Conservation (phyloP, 2,113 vertebrate species). For the Clupea harengus region DNA sequence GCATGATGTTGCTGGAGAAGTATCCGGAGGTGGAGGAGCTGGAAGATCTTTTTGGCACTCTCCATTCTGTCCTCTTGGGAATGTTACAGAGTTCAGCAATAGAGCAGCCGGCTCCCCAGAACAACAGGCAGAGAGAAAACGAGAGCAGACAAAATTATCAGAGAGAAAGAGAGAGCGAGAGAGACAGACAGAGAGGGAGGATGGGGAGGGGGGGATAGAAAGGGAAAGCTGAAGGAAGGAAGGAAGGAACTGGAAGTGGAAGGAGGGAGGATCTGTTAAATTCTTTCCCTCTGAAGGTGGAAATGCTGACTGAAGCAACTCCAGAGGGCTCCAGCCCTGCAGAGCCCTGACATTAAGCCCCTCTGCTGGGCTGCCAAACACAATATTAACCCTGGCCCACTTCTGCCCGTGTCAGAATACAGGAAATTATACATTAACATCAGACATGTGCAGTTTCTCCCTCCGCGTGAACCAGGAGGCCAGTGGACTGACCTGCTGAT, state of each 20-base stretch:
- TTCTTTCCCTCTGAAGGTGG: neutral
- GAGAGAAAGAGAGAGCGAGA: neutral
- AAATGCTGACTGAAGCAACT: neutral
- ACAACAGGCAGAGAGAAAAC: neutral
- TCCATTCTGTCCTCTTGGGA: neutral
- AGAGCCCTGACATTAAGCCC: neutral
- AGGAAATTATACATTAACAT: conserved; percentile 12
- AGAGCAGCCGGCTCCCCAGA: neutral
- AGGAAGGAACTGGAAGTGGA: neutral
- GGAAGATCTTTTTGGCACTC: neutral
- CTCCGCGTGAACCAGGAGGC: neutral
- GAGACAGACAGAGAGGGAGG: neutral
- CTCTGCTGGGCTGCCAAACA: neutral
- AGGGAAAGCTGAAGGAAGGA: neutral
- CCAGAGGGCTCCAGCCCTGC: neutral
- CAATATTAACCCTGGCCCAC: neutral
- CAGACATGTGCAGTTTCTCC: neutral
- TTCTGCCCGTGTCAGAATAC: neutral
- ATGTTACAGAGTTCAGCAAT: neutral
- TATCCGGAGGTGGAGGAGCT: neutral
- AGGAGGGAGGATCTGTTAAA: neutral
- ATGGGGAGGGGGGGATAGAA: neutral
- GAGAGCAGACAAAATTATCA: neutral
- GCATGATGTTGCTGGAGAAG: neutral
- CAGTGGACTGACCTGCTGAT: neutral